These are phyloP conservation scores for Helicoverpa armigera DNA, from an alignment of 1,140 invertebrate species.

Conservation along the genomic window DNA sequence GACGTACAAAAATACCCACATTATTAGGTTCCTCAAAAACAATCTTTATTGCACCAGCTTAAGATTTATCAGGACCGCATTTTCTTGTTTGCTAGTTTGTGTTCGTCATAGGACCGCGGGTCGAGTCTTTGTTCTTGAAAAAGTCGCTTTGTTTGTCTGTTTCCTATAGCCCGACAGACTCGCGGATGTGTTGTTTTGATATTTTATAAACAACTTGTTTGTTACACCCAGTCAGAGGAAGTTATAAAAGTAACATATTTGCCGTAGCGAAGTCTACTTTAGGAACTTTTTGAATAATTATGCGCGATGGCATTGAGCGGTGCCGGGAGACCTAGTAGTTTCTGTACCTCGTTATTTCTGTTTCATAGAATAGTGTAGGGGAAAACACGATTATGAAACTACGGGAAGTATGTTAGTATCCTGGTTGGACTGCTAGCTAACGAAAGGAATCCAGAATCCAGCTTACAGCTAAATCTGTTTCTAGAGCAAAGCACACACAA, in stretches of 20 bases:
- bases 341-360: constrained; percentile 19
- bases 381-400: neutral
- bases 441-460: constrained; percentile 23
- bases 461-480: constrained; percentile 23
- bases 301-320: neutral
- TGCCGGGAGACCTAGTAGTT: neutral
- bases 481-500: constrained; percentile 21
- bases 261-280: constrained; percentile 15
- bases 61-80: constrained; percentile 13
- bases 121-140: constrained; percentile 62
- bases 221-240: constrained; percentile 38
- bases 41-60: neutral
- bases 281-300: constrained; percentile 38
- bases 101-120: constrained; percentile 54
- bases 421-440: neutral
- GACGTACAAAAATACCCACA: constrained; percentile 9
- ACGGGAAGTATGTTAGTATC: neutral
- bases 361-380: neutral
- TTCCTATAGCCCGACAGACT: constrained; percentile 53
- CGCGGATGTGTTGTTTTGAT: constrained; percentile 55
- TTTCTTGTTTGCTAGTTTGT: constrained; percentile 47
- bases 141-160: constrained; percentile 61
- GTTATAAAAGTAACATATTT: constrained; percentile 47
- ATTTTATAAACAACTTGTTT: constrained; percentile 60
- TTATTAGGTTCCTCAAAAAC: constrained; percentile 16